These are phyloP conservation scores for Phyllostomus discolor DNA, from an alignment of 2,113 vertebrate genomes.

Conservation along the genomic window DNA sequence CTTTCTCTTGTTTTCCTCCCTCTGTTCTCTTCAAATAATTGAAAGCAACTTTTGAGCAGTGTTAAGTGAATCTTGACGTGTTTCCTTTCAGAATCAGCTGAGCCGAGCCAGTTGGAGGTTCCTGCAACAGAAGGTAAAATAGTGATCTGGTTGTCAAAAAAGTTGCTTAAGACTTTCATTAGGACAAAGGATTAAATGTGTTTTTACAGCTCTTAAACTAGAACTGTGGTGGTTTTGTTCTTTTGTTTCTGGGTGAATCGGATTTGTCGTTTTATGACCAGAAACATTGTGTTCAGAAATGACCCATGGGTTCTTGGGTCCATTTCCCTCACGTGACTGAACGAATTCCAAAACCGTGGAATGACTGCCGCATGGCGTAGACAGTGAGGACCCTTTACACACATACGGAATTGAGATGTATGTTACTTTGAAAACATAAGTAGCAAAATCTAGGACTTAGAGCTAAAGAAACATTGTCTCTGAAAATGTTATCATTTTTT, in stretches of 20 bases:
- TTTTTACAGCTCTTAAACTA: background rate
- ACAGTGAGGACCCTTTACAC: background rate
- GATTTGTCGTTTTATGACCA: background rate
- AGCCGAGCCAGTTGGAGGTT: slow-evolving; percentile 73
- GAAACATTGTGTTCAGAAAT: background rate
- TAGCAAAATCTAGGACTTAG: background rate
- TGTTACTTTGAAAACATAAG: background rate
- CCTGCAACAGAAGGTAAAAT: slow-evolving; percentile 74
- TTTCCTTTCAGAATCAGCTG: slow-evolving; percentile 74
- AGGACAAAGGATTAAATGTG: background rate
- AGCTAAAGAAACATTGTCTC: background rate
- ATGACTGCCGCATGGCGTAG: fast-evolving
- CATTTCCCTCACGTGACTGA: background rate
- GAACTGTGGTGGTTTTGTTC: background rate
- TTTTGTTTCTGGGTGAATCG: background rate
- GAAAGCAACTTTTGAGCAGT: background rate
- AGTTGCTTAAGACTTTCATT: background rate
- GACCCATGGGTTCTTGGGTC: background rate
- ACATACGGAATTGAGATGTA: no score
- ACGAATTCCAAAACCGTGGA: background rate
- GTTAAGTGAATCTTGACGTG: background rate
- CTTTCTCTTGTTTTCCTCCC: background rate
- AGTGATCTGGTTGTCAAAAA: no score
- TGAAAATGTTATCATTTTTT: background rate
- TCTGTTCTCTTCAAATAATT: background rate